A percentile compares a stretch with the other conserved stretches of the same genome.
Evolutionary conservation across 2,797 vertebrate species (phyloP).

Genomic region (Chaunax sp.): DNA sequence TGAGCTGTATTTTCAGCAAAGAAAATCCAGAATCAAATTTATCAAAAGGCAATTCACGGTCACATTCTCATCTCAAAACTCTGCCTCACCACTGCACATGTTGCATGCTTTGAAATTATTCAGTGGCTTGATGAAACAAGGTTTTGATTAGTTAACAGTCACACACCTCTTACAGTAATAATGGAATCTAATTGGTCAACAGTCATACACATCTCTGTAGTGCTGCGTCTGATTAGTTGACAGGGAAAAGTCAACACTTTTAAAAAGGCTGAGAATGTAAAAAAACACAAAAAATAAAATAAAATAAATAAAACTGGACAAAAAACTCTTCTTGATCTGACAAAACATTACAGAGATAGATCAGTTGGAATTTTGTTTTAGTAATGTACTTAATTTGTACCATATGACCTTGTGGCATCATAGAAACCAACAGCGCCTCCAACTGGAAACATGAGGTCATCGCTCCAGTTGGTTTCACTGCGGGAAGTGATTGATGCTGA

Average conservation of each 20-base stretch:
- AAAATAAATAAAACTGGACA: neutral
- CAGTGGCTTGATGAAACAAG: constrained; percentile 1
- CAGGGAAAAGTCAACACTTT: constrained; percentile 31
- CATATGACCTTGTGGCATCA: neutral
- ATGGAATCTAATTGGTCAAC: constrained; percentile 43
- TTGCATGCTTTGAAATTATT: neutral
- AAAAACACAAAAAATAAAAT: neutral
- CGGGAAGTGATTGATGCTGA: neutral
- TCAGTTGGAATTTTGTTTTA: neutral
- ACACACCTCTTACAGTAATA: constrained; percentile 23
- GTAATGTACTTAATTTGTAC: neutral
- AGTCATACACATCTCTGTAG: constrained; percentile 38
- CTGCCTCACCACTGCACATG: neutral
- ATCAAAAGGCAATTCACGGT: constrained; percentile 21
- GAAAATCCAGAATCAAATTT: neutral
- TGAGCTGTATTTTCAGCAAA: neutral
- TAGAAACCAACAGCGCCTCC: constrained; percentile 19
- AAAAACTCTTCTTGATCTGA: neutral
- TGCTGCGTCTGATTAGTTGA: constrained; percentile 43
- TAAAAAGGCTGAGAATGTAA: neutral
- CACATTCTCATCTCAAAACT: constrained; percentile 2
- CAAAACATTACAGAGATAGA: neutral
- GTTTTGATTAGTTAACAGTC: constrained; percentile 57
- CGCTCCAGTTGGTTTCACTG: constrained; percentile 2
- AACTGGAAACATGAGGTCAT: constrained; percentile 8